phyloP scores from a whole-genome alignment of 2,113 vertebrate genomes.

The Phalacrocorax aristotelis region DNA sequence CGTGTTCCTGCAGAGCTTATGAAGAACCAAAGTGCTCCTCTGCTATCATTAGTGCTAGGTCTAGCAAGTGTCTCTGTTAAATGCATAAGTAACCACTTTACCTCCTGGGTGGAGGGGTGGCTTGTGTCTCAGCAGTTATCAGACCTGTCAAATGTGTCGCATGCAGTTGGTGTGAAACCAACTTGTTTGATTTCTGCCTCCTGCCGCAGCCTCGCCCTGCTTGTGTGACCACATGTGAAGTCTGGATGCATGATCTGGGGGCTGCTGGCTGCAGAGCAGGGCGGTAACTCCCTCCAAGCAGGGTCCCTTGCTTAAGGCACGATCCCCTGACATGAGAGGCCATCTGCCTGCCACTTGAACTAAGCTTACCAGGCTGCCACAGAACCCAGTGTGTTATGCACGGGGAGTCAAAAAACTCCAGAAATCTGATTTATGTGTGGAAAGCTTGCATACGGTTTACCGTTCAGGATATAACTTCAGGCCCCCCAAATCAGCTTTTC shows the following conservation, averaged over 20 bases:
- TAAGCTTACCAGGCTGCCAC: neutral
- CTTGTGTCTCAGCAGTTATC: neutral
- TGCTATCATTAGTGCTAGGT: neutral
- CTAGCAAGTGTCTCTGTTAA: neutral
- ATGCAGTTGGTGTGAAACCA: neutral
- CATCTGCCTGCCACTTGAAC: neutral
- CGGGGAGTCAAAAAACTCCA: neutral
- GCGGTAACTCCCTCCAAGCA: neutral
- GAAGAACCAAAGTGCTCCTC: neutral
- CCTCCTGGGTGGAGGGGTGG: neutral
- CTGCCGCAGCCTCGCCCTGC: neutral
- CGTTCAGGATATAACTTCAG: neutral
- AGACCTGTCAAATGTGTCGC: neutral
- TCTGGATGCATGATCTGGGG: neutral
- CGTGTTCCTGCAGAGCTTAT: neutral
- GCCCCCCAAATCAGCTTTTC: neutral
- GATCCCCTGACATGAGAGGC: neutral
- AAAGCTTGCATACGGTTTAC: slow-evolving; percentile 4
- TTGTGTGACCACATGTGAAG: neutral
- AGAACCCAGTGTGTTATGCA: neutral
- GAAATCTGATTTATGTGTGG: neutral
- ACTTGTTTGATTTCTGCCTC: neutral
- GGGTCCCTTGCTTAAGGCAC: neutral
- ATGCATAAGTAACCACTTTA: neutral
- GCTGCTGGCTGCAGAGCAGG: neutral